phyloP scores from a whole-genome alignment of 2,888 invertebrate species.

The Acanthosepion esculentum region DNA sequence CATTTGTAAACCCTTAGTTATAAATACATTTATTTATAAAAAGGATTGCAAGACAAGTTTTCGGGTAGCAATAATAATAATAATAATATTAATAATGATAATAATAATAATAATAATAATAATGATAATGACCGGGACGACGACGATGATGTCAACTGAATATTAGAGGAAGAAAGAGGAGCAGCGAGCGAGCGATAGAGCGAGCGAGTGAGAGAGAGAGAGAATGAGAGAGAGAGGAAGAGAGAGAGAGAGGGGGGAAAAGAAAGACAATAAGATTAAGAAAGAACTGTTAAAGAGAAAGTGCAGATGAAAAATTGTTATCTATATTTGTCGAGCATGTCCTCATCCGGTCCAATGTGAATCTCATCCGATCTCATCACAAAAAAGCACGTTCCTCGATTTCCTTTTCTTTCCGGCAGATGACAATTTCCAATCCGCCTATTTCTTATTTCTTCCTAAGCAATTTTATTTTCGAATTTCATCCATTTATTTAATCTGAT shows the following conservation, averaged over 20 bases:
- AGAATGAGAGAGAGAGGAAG: too few relatives aligned
- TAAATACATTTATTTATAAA: too few relatives aligned
- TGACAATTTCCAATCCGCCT: background rate
- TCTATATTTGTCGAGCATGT: background rate
- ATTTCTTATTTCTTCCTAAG: background rate
- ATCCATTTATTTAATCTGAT: background rate
- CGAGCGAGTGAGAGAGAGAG: too few relatives aligned
- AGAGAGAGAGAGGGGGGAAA: too few relatives aligned
- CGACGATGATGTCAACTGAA: background rate
- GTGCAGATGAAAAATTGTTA: background rate
- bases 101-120: background rate
- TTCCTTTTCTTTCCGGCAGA: background rate
- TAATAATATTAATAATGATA: background rate
- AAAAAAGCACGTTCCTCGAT: background rate
- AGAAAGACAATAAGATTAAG: background rate
- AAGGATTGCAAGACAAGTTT: too few relatives aligned
- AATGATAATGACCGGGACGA: too few relatives aligned
- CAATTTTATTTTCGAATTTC: background rate
- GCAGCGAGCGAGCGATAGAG: too few relatives aligned
- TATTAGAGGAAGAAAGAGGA: background rate
- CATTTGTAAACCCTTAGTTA: too few relatives aligned
- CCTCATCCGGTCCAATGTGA: background rate
- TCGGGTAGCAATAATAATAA: background rate
- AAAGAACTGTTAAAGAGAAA: background rate
- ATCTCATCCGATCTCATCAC: background rate